These are phyloP conservation scores for Gallinago media DNA, from an alignment of 2,113 vertebrate species.

Conservation along the genomic window DNA sequence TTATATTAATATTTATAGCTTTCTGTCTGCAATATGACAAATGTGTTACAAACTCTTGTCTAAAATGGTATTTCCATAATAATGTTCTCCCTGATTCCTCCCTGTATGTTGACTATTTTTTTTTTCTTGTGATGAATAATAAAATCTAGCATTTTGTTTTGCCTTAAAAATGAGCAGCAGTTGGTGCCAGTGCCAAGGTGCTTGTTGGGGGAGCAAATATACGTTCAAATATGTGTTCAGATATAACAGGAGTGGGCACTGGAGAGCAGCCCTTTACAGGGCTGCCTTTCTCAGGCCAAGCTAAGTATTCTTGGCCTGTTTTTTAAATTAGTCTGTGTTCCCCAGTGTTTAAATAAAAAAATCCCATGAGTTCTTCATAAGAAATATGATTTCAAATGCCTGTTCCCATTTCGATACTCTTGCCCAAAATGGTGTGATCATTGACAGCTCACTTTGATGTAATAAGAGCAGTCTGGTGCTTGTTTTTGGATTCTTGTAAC, in stretches of 20 bases:
- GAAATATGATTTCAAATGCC: not conserved
- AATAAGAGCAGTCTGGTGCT: not conserved
- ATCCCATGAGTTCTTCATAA: not conserved
- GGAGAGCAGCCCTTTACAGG: not conserved
- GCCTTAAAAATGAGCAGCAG: not conserved
- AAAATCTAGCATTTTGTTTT: not conserved
- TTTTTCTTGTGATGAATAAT: not conserved
- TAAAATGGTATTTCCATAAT: not conserved
- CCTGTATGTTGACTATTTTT: not conserved
- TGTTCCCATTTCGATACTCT: not conserved
- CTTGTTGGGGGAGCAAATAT: not conserved
- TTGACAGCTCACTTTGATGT: not conserved
- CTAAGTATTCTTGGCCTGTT: not conserved
- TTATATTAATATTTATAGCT: not conserved
- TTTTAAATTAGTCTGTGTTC: not conserved
- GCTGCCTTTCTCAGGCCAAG: not conserved
- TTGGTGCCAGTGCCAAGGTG: not conserved
- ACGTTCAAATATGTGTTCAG: not conserved
- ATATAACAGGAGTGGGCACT: rapidly evolving
- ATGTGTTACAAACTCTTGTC: not conserved
- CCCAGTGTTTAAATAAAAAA: not conserved
- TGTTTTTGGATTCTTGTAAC: not conserved
- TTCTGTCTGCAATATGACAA: not conserved
- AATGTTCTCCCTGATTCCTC: not conserved
- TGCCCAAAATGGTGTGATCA: not conserved